Base-by-base conservation (phyloP, 2,113 vertebrate species). In the Cheilinus undulatus region DNA sequence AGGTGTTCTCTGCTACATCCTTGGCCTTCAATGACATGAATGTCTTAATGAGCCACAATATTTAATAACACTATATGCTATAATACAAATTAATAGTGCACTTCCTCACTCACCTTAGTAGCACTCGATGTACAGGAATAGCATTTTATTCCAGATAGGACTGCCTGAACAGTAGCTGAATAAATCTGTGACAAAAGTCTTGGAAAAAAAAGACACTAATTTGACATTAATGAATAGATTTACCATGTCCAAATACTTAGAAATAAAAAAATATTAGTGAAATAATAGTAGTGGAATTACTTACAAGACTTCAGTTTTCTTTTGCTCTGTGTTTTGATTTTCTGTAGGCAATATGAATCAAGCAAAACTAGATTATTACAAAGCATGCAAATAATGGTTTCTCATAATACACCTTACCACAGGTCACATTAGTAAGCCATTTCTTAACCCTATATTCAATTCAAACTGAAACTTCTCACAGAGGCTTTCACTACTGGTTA, bases 121-220 rank as follows among this genome's bases (percentile, higher is more conserved):
- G 92, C 77, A 75, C 91, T 95, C 83, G 92, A 95, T 83, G 93
- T 95, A 84, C 93, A 94, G 79, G 96, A 94, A 88, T 94, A 99
- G 88, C 95, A 95, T 88, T 95, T 96, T 87, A 99, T 98, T 87
- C 94, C 96, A 72, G 95, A 94, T 78, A 98, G 92, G 71, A 98
- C 97, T 66, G 95, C 95, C 85, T 97, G 94, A 85, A 97, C 90
- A 70, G 93, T 93, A 87, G 96, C 96, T 73, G 94, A 92, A 90
- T 98, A 99, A 59, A 99, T 93, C 91, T 96, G 95, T 28, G 96
- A 97, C 87, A 99, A 89, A 62, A 97, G 89, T 82, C 92, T 95
- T 88, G 1, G 48, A 60, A 43, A 80, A 64, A 8, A 5, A 49
- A 79, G 61, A 8, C 5, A 46, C 24, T 1, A 50, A 19, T 48